A percentile compares a stretch with the other conserved stretches of the same genome.
phyloP scores from a whole-genome alignment of 2,797 vertebrate species.

The Mormyrops attenuatus region DNA sequence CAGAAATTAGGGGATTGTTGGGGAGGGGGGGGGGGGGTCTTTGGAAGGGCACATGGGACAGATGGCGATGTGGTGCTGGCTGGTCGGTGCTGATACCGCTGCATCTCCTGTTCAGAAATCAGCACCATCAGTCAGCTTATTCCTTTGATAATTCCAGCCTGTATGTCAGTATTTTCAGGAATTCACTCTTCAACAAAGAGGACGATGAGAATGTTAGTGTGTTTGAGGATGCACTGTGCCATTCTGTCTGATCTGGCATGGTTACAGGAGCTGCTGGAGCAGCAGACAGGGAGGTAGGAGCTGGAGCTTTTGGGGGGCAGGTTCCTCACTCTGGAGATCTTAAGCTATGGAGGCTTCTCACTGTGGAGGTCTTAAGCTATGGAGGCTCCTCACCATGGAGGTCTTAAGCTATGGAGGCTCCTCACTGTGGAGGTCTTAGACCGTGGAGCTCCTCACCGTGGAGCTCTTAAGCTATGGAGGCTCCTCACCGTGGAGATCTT shows the following conservation, averaged over 20 bases:
- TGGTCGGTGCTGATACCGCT: slow-evolving; percentile 20
- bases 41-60: slow-evolving; percentile 64
- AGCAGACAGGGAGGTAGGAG: background rate
- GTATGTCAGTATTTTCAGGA: background rate
- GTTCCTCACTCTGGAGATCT: background rate
- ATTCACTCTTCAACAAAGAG: background rate
- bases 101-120: background rate
- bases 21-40: slow-evolving; percentile 57
- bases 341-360: background rate
- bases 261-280: background rate
- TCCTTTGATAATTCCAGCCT: background rate
- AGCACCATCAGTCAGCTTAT: background rate
- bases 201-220: background rate
- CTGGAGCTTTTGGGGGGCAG: background rate
- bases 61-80: slow-evolving; percentile 62
- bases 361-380: background rate
- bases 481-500: background rate
- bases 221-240: background rate
- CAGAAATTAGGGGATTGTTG: slow-evolving; percentile 71
- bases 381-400: background rate
- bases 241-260: background rate
- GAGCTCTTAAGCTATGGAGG: background rate
- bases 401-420: background rate
- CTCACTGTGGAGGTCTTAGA: background rate
- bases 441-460: background rate